Conservation (phyloP, 1,140 invertebrate genomes). For the Phymastichus coffea region DNA sequence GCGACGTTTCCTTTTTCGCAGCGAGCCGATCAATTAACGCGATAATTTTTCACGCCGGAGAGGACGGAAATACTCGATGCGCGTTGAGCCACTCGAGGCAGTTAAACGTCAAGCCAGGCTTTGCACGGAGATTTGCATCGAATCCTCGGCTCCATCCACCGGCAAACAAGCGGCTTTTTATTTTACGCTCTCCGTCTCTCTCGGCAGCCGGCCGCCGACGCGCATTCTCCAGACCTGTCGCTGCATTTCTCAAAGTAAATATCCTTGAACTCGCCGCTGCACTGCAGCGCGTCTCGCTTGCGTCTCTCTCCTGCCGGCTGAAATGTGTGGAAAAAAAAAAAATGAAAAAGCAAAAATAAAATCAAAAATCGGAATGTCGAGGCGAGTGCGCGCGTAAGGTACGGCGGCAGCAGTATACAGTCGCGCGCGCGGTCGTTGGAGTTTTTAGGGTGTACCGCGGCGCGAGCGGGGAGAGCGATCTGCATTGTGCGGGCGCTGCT, state of each 20-base stretch:
- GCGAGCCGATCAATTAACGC: no score
- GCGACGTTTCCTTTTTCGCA: no score
- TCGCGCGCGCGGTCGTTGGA: no score
- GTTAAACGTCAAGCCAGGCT: conserved; percentile 9
- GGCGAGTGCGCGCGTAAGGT: neutral
- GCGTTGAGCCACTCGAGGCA: neutral
- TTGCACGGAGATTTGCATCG: conserved; percentile 12
- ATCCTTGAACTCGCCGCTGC: neutral
- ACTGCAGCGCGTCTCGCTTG: no score
- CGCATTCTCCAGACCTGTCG: no score
- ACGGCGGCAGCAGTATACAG: neutral
- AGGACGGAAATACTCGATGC: no score
- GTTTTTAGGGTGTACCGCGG: neutral
- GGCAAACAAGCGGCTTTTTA: conserved; percentile 1
- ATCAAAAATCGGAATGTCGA: neutral
- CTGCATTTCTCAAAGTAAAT: neutral
- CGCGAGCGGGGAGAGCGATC: neutral
- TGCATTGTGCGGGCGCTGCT: neutral
- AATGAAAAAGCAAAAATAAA: no score
- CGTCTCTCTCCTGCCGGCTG: no score
- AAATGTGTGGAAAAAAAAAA: no score
- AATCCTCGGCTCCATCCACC: neutral
- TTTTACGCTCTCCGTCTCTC: neutral
- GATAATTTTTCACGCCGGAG: no score
- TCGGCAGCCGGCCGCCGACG: no score